Percentiles rank a stretch among this genome's conserved stretches.
Conservation (phyloP, 2,888 invertebrate species). For the Pseudococcus jackbeardsleyi region DNA sequence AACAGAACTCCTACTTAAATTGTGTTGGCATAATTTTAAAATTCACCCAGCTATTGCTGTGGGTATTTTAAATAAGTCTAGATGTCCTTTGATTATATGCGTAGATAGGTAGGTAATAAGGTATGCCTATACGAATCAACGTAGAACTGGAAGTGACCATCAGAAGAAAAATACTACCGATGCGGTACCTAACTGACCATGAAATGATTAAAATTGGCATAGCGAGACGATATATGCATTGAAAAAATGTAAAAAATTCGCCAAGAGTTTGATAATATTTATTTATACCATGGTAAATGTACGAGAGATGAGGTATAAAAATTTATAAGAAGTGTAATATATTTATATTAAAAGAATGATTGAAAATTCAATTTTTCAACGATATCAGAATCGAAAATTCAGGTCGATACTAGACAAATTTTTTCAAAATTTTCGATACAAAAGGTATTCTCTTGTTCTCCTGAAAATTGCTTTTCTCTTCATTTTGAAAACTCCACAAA, state of each 20-base stretch:
- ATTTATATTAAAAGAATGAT: no score
- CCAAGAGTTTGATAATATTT: not conserved
- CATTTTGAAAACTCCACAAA: no score
- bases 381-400: no score
- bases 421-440: no score
- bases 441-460: no score
- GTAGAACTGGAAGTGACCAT: not conserved
- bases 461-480: no score
- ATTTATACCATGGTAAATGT: no score
- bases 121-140: not conserved
- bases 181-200: conserved; percentile 20
- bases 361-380: no score
- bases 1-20: not conserved
- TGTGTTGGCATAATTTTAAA: conserved; percentile 16
- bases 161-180: not conserved
- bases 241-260: not conserved
- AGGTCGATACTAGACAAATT: no score
- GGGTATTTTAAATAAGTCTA: conserved; percentile 32
- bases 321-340: no score
- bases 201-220: conserved; percentile 34
- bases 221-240: not conserved
- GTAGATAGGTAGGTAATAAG: not conserved
- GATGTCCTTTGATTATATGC: conserved; percentile 21
- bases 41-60: not conserved
- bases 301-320: no score